A percentile compares a stretch with the other conserved stretches of the same genome.
Conservation (phyloP, 2,888 invertebrate genomes). For the Noctua fimbriata region DNA sequence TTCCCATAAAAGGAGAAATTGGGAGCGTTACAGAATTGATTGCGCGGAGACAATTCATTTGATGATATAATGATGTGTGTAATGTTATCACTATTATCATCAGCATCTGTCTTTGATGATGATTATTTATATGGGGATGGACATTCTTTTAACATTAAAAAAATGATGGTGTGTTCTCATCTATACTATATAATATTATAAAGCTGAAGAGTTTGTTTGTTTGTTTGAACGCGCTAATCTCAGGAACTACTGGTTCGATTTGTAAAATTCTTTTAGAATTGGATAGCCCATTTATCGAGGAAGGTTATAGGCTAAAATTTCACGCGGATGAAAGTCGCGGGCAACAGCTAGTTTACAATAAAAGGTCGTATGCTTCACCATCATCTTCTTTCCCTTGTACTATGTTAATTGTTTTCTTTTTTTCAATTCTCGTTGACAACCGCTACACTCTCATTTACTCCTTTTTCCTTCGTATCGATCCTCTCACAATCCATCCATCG, state of each 20-base stretch:
- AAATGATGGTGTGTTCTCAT: neutral
- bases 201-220: too few species aligned
- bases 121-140: neutral
- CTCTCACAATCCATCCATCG: neutral
- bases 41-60: constrained; percentile 56
- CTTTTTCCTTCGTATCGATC: neutral
- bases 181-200: too few species aligned
- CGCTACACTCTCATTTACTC: neutral
- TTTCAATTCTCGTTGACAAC: neutral
- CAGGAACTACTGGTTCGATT: too few species aligned
- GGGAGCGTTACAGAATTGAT: constrained; percentile 57
- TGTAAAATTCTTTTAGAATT: too few species aligned
- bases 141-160: neutral
- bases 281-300: too few species aligned
- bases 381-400: neutral
- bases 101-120: constrained; percentile 14
- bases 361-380: neutral
- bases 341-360: too few species aligned
- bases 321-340: too few species aligned
- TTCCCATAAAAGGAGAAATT: constrained; percentile 60
- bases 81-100: constrained; percentile 37
- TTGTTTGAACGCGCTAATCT: too few species aligned
- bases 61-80: constrained; percentile 47
- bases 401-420: too few species aligned
- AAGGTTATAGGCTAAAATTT: too few species aligned